Conservation (phyloP, 2,113 vertebrate genomes). For the Trichomycterus rosablanca region DNA sequence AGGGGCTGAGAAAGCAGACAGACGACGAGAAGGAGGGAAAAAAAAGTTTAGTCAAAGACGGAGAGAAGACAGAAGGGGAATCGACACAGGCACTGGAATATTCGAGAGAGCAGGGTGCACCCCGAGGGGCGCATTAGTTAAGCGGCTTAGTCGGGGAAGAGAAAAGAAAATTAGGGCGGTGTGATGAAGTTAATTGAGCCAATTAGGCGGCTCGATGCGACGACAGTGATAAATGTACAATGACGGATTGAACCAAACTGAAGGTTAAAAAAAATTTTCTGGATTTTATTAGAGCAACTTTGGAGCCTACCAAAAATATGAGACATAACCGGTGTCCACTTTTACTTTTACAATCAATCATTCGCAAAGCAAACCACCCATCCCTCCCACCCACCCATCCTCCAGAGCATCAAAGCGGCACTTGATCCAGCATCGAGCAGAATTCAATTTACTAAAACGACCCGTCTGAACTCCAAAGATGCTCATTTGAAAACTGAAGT, state of each 20-base stretch:
- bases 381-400: background rate
- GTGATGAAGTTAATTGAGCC: slow-evolving; percentile 19
- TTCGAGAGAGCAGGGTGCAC: background rate
- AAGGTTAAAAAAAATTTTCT: background rate
- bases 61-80: slow-evolving; percentile 8
- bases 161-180: background rate
- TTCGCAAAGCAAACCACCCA: too few relatives aligned
- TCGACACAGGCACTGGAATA: slow-evolving; percentile 1
- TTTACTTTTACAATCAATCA: too few relatives aligned
- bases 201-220: background rate
- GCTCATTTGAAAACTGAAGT: slow-evolving; percentile 27
- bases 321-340: too few relatives aligned
- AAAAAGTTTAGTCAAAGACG: slow-evolving; percentile 32
- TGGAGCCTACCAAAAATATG: too few relatives aligned
- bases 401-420: background rate
- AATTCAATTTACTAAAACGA: slow-evolving; percentile 13
- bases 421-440: slow-evolving; percentile 1
- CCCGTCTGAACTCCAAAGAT: slow-evolving; percentile 17
- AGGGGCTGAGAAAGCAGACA: slow-evolving; percentile 51
- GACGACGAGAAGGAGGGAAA: slow-evolving; percentile 55
- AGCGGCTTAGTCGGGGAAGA: slow-evolving; percentile 10
- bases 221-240: slow-evolving; percentile 2
- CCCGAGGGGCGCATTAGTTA: background rate
- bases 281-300: too few relatives aligned
- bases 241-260: slow-evolving; percentile 6